These are phyloP conservation scores for Aphodius sticticus DNA, from an alignment of 2,888 invertebrate species.

Conservation along the genomic window DNA sequence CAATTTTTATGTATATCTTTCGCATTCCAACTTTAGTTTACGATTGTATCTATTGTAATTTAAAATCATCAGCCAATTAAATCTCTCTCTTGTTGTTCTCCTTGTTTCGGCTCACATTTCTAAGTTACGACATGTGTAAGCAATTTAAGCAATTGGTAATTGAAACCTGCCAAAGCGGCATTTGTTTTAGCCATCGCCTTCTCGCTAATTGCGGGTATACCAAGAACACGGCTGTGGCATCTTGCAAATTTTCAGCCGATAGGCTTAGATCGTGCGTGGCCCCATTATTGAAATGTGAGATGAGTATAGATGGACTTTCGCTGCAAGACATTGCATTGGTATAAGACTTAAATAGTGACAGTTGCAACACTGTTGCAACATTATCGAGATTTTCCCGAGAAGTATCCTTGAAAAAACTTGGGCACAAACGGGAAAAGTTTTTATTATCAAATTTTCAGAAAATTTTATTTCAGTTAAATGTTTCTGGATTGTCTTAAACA, in stretches of 20 bases:
- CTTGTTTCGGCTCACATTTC: neutral
- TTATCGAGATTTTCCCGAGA: too few relatives aligned
- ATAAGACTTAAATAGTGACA: neutral
- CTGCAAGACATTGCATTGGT: neutral
- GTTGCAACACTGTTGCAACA: too few relatives aligned
- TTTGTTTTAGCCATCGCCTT: neutral
- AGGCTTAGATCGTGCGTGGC: neutral
- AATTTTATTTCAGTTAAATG: too few relatives aligned
- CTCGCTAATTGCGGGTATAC: neutral
- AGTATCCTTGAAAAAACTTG: too few relatives aligned
- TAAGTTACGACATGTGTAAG: neutral
- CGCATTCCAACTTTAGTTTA: too few relatives aligned
- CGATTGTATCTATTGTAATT: neutral
- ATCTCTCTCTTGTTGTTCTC: neutral
- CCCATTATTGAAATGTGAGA: slow-evolving; percentile 4
- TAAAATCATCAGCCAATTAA: neutral
- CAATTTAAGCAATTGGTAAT: neutral
- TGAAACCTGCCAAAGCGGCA: neutral
- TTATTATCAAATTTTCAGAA: too few relatives aligned
- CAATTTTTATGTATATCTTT: too few relatives aligned
- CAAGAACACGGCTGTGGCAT: neutral
- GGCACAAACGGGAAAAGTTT: too few relatives aligned
- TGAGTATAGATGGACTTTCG: neutral
- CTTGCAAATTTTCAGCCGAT: neutral
- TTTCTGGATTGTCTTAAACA: too few relatives aligned